phyloP scores from a whole-genome alignment of 2,113 vertebrate species.

The Epinephelus lanceolatus region DNA sequence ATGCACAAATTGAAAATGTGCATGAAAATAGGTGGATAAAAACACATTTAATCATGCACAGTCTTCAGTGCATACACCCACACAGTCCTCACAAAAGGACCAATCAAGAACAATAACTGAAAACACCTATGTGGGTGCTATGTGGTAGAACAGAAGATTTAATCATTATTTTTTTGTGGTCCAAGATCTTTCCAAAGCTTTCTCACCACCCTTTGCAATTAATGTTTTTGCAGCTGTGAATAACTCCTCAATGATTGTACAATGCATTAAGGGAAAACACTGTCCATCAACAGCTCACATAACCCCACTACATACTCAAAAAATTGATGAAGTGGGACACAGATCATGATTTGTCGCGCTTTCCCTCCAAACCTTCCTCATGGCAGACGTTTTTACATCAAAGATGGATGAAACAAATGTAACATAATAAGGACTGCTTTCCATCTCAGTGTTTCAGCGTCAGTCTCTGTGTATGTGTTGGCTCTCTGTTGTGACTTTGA shows the following conservation, averaged over 20 bases:
- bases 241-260: not conserved
- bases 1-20: not conserved
- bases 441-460: not conserved
- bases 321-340: not conserved
- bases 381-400: not conserved
- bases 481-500: not conserved
- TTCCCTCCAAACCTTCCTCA: not conserved
- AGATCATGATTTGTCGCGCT: not conserved
- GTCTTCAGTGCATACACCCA: not conserved
- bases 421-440: not conserved
- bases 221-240: not conserved
- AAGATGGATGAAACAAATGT: not conserved
- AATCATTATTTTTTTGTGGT: too few species aligned
- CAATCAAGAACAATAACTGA: not conserved
- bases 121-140: not conserved
- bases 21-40: not conserved
- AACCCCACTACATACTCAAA: not conserved
- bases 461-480: not conserved
- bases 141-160: not conserved
- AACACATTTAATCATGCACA: not conserved
- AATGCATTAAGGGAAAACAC: not conserved
- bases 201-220: not conserved
- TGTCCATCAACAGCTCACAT: not conserved
- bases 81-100: not conserved
- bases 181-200: not conserved